phyloP scores from a whole-genome alignment of 2,113 vertebrate species.

The Hyperoodon ampullatus region DNA sequence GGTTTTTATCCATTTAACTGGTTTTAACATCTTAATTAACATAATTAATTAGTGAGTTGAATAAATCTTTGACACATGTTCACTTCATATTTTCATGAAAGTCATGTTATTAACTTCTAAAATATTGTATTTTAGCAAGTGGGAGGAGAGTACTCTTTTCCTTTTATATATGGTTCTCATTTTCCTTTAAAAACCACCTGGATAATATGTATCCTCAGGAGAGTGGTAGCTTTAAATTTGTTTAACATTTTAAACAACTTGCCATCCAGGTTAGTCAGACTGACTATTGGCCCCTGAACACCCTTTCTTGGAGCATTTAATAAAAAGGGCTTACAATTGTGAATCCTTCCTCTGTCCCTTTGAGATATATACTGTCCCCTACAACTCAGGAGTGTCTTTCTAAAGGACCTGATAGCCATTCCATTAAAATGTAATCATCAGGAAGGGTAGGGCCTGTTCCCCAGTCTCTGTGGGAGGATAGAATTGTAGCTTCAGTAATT shows the following conservation, averaged over 20 bases:
- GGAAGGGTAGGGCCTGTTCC: not conserved
- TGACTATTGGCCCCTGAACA: not conserved
- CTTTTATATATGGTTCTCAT: not conserved
- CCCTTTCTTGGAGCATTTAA: not conserved
- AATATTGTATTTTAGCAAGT: not conserved
- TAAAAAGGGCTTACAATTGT: not conserved
- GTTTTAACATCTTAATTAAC: not conserved
- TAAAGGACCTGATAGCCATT: not conserved
- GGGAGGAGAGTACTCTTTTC: not conserved
- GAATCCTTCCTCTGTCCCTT: not conserved
- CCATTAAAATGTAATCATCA: not conserved
- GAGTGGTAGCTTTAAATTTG: not conserved
- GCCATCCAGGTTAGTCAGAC: not conserved
- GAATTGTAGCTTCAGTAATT: not conserved
- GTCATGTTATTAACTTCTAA: not conserved
- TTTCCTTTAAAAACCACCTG: not conserved
- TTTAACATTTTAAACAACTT: not conserved
- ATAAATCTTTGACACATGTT: not conserved
- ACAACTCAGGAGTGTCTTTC: not conserved
- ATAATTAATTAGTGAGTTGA: not conserved
- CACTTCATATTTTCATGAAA: not conserved
- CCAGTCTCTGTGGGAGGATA: not conserved
- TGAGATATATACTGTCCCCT: not conserved
- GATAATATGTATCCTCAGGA: not conserved
- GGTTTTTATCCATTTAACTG: not conserved